Evolutionary conservation across 2,888 invertebrate species (phyloP).

Genomic region (Drosophila pullipes): DNA sequence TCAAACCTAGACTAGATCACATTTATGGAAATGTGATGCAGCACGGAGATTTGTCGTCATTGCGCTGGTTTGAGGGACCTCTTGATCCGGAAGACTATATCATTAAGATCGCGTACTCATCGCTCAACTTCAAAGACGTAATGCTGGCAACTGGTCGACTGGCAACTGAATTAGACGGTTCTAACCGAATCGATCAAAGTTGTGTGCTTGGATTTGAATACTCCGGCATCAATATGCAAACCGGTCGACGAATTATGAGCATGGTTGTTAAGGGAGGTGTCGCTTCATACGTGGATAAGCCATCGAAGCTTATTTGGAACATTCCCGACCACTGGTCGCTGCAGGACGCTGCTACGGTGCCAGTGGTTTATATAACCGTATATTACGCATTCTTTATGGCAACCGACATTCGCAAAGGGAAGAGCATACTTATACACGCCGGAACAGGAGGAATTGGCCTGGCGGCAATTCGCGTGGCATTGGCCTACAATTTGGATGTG

Average conservation of each 20-base stretch:
- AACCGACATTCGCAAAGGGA: constrained; percentile 82
- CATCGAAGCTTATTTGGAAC: constrained; percentile 86
- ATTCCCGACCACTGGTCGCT: constrained; percentile 91
- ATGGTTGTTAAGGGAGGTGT: constrained; percentile 87
- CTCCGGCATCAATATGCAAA: constrained; percentile 87
- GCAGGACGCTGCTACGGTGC: constrained; percentile 91
- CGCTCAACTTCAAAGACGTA: constrained; percentile 97
- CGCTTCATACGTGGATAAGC: constrained; percentile 85
- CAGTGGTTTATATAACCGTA: constrained; percentile 91
- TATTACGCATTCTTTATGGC: constrained; percentile 86
- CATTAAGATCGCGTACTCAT: constrained; percentile 87
- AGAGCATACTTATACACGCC: constrained; percentile 87
- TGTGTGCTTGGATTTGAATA: constrained; percentile 90
- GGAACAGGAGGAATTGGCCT: constrained; percentile 91
- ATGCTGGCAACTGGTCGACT: constrained; percentile 97
- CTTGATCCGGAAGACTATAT: constrained; percentile 87
- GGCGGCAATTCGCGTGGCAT: constrained; percentile 91
- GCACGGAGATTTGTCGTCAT: constrained; percentile 93
- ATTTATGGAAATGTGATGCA: constrained; percentile 91
- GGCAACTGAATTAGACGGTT: constrained; percentile 92
- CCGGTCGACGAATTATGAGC: constrained; percentile 89
- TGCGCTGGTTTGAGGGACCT: constrained; percentile 93
- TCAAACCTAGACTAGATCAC: constrained; percentile 87
- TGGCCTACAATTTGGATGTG: constrained; percentile 88
- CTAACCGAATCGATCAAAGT: constrained; percentile 88